Percentiles rank a stretch among this genome's conserved stretches.
Evolutionary conservation across 2,888 invertebrate genomes (phyloP).

Genomic region (Tenthredo notha): DNA sequence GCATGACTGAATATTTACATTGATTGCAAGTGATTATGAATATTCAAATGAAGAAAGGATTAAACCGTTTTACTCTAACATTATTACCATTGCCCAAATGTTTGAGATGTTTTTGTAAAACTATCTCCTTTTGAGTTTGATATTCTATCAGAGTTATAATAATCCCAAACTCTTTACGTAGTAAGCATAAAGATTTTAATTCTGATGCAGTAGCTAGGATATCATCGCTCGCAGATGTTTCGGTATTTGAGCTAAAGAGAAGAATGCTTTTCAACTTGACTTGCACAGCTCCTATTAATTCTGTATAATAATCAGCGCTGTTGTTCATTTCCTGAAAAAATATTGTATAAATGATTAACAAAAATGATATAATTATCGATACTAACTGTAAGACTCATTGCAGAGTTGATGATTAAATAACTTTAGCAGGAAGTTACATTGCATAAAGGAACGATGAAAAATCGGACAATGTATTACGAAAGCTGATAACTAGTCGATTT

Average conservation of each 20-base stretch:
- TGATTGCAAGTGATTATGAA: neutral
- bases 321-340: constrained; percentile 58
- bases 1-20: constrained; percentile 48
- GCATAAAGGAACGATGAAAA: neutral
- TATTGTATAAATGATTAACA: constrained; percentile 7
- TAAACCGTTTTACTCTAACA: constrained; percentile 5
- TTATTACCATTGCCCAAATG: constrained; percentile 61
- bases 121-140: constrained; percentile 59
- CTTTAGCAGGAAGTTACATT: neutral
- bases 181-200: constrained; percentile 63
- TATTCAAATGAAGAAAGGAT: constrained; percentile 2
- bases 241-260: constrained; percentile 40
- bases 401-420: neutral
- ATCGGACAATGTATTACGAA: neutral
- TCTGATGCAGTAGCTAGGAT: constrained; percentile 59
- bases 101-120: constrained; percentile 62
- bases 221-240: constrained; percentile 45
- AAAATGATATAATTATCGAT: constrained; percentile 52
- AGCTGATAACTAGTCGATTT: neutral
- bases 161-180: constrained; percentile 66
- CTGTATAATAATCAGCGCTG: constrained; percentile 62
- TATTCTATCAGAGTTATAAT: constrained; percentile 61
- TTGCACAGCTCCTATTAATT: constrained; percentile 66
- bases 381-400: constrained; percentile 45
- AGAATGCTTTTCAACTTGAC: constrained; percentile 61